Conservation (phyloP, 2,888 invertebrate genomes). For the Andrena flavipes region DNA sequence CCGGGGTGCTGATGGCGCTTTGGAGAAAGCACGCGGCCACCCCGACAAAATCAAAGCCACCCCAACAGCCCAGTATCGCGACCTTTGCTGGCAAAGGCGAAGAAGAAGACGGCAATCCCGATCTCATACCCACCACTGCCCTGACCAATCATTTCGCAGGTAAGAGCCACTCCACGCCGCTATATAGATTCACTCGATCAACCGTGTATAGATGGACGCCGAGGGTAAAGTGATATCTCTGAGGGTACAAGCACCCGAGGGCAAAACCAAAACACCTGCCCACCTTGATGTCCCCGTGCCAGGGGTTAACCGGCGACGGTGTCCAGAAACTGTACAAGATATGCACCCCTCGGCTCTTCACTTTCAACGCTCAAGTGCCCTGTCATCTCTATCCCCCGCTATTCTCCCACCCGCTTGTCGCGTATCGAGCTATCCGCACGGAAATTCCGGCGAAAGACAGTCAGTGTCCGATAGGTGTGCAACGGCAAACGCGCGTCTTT, state of each 20-base stretch:
- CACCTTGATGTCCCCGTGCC: no score
- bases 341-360: no score
- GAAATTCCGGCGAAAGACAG: neutral
- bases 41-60: slow-evolving; percentile 77
- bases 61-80: slow-evolving; percentile 78
- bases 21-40: slow-evolving; percentile 82
- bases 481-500: neutral
- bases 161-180: slow-evolving; percentile 37
- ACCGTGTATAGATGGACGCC: no score
- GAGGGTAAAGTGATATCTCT: no score
- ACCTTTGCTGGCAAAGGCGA: slow-evolving; percentile 79
- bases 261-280: no score
- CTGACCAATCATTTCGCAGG: slow-evolving; percentile 81
- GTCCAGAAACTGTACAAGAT: no score
- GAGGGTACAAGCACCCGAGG: no score
- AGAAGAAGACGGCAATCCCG: slow-evolving; percentile 83
- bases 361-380: no score
- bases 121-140: slow-evolving; percentile 83
- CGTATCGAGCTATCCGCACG: neutral
- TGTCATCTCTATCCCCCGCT: no score
- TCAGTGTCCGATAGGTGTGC: neutral
- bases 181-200: neutral
- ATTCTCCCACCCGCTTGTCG: no score
- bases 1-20: slow-evolving; percentile 83
- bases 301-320: no score